Percentiles rank a stretch among this genome's conserved stretches.
phyloP scores from a whole-genome alignment of 1,140 invertebrate species.

The Parapsyche elsis region DNA sequence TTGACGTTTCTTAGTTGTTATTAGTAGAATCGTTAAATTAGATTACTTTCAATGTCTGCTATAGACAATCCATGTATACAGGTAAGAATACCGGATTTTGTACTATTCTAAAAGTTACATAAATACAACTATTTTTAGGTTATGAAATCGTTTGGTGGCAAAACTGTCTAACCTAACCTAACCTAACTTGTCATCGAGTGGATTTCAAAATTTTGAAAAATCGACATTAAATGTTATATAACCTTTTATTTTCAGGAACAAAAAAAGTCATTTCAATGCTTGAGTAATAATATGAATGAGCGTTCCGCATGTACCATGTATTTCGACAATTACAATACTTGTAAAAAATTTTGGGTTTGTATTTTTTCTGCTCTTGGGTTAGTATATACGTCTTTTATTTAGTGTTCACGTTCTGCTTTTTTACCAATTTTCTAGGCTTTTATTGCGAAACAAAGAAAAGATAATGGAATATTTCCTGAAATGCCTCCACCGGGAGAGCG shows the following conservation, averaged over 20 bases:
- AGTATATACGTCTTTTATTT: background rate
- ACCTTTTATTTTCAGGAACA: constrained; percentile 66
- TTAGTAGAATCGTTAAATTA: background rate
- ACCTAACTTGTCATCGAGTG: no score
- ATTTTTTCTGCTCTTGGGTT: background rate
- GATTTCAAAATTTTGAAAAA: no score
- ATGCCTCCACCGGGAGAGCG: constrained; percentile 67
- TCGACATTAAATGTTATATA: constrained; percentile 8
- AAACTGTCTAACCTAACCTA: no score
- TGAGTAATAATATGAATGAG: constrained; percentile 70
- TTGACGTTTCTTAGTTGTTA: background rate
- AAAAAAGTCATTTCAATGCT: constrained; percentile 70
- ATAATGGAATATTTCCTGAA: constrained; percentile 64
- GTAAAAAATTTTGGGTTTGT: constrained; percentile 72
- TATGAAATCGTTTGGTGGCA: no score
- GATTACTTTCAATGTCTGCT: background rate
- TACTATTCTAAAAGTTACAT: background rate
- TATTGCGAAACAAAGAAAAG: constrained; percentile 63
- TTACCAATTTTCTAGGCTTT: constrained; percentile 58
- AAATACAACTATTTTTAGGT: background rate
- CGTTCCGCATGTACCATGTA: constrained; percentile 71
- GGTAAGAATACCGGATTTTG: no score
- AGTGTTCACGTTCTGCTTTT: no score
- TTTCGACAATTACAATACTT: constrained; percentile 75
- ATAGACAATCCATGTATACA: constrained; percentile 37